Base-by-base conservation (phyloP, 2,113 vertebrate genomes). In the Tricholaema leucomelas region DNA sequence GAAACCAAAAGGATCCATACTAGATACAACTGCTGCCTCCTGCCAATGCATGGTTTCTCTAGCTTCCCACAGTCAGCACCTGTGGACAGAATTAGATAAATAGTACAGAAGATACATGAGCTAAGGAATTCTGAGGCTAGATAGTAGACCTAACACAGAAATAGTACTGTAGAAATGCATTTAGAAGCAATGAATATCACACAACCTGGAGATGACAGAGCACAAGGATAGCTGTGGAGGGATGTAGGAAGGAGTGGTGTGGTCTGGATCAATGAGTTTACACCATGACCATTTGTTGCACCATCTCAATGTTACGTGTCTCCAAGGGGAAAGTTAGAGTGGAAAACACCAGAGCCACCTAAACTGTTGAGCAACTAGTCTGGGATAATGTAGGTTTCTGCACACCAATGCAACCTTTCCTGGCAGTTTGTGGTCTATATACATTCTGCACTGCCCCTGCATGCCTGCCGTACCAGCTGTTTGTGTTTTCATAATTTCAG, bases 251-350 rank as follows among this genome's bases (percentile, higher is more conserved):
- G 35, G 28, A 74, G 5, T 1, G 2, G 2, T 28, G 6, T 30
- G 8, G 15, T 44, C 61, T 6, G 1, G 46, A 30, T 27, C 3
- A 15, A 18, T 15, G 1, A 0, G 3, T 52, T 50, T 80, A 20
- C 7, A 33, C 8, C 8, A 15, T 4, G 5, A 25, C 3, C 17
- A 17, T 64, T 74, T 59, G 40, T n/a, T 71, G 38, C 38, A 76
- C 12, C 12, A 44, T 18, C 15, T 8, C 12, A 59, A 24, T 60
- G 17, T 13, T 64, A 35, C 59, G 24, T 20, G 35, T 18, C 15
- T 72, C 17, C 46, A 59, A 30, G 10, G 21, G 10, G 12, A 5
- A 71, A 65, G 5, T 28, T 1, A 85, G 21, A 64, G 12, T 21
- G 58, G 65, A 76, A 78, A 12, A 58, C 8, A 46, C 9, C 36